phyloP scores from a whole-genome alignment of 2,113 vertebrate genomes.

The Cebus imitator region DNA sequence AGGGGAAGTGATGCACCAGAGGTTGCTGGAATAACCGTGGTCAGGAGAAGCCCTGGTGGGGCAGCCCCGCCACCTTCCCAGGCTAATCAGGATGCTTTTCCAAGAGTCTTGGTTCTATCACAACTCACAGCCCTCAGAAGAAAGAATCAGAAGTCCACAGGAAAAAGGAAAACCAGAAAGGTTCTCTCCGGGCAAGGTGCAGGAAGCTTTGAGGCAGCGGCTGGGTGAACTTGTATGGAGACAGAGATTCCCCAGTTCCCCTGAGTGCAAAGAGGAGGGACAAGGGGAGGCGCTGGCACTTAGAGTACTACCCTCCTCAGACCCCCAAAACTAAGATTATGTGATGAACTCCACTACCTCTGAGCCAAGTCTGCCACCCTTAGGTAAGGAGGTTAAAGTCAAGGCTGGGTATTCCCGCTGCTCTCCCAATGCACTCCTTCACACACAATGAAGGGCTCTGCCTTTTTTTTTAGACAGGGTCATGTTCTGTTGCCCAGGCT shows the following conservation, averaged over 20 bases:
- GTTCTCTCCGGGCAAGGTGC: background rate
- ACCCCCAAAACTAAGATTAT: background rate
- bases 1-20: background rate
- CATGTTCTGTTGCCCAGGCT: too few relatives aligned
- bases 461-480: background rate
- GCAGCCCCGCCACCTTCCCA: background rate
- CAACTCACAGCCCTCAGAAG: background rate
- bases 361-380: background rate
- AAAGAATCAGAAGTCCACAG: background rate
- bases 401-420: background rate
- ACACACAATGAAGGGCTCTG: background rate
- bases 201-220: background rate
- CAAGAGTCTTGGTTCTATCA: background rate
- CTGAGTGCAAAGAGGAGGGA: background rate
- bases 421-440: background rate
- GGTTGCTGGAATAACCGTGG: background rate
- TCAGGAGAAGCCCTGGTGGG: too few relatives aligned
- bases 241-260: background rate
- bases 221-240: background rate
- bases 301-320: background rate
- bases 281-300: background rate
- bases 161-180: background rate
- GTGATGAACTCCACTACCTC: background rate
- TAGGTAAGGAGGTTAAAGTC: background rate
- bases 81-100: background rate